These are phyloP conservation scores for Achroia grisella DNA, from an alignment of 1,140 invertebrate genomes.

Conservation along the genomic window DNA sequence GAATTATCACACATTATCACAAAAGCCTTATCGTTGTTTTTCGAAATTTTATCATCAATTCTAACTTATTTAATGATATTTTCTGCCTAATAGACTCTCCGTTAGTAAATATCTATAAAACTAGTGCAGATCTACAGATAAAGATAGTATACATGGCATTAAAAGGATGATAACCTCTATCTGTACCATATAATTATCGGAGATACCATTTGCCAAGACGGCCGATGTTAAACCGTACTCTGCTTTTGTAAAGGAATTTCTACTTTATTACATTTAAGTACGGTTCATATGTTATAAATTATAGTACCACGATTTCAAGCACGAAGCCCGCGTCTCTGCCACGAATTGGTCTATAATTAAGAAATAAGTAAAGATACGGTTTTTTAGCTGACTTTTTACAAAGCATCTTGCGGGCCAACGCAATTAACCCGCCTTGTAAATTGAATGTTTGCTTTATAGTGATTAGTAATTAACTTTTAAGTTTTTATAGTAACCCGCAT, in stretches of 20 bases:
- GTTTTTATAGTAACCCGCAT: conserved; percentile 49
- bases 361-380: conserved; percentile 71
- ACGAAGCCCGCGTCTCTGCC: conserved; percentile 50
- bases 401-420: conserved; percentile 51
- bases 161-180: conserved; percentile 66
- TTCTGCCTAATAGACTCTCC: conserved; percentile 6
- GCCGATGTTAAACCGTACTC: conserved; percentile 22
- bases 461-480: conserved; percentile 67
- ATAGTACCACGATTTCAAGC: conserved; percentile 18
- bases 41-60: too few species aligned
- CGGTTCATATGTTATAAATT: conserved; percentile 9
- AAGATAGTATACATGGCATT: conserved; percentile 48
- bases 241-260: conserved; percentile 11
- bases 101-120: conserved; percentile 18
- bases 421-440: conserved; percentile 71
- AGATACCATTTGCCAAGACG: conserved; percentile 57
- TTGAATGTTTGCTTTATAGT: conserved; percentile 73
- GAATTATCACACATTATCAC: too few species aligned
- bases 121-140: conserved; percentile 52
- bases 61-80: too few species aligned
- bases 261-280: conserved; percentile 22
- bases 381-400: conserved; percentile 68
- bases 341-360: conserved; percentile 72
- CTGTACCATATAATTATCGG: conserved; percentile 65
- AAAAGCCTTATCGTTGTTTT: too few species aligned